These are phyloP conservation scores for Mimumesa dahlbomi DNA, from an alignment of 2,888 invertebrate genomes.

Conservation along the genomic window DNA sequence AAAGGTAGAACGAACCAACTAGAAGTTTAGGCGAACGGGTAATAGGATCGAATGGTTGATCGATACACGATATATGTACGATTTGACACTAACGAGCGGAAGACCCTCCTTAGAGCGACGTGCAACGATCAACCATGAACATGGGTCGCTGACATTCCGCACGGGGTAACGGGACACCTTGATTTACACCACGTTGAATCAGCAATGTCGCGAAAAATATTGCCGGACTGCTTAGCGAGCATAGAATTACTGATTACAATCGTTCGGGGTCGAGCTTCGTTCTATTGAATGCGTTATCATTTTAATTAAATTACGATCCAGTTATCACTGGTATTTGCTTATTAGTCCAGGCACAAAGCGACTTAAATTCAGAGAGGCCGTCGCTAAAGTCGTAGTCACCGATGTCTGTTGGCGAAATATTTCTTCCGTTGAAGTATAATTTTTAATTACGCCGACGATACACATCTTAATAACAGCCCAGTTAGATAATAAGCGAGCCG, in stretches of 20 bases:
- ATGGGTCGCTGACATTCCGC: constrained; percentile 67
- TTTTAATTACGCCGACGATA: constrained; percentile 29
- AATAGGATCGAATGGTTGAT: constrained; percentile 57
- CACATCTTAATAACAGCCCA: constrained; percentile 28
- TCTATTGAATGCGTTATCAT: no score
- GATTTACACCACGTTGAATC: constrained; percentile 63
- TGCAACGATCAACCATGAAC: constrained; percentile 63
- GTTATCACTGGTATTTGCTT: no score
- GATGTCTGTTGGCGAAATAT: not conserved
- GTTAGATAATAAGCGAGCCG: constrained; percentile 18
- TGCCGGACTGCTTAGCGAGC: no score
- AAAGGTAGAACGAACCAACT: not conserved
- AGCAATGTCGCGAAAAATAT: constrained; percentile 50
- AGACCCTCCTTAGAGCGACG: constrained; percentile 61
- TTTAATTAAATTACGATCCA: no score
- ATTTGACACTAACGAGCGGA: constrained; percentile 71
- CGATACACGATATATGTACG: constrained; percentile 58
- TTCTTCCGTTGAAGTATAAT: not conserved
- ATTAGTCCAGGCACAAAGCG: no score
- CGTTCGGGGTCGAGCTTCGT: no score
- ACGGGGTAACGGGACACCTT: constrained; percentile 66
- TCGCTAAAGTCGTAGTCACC: no score
- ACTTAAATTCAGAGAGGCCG: no score
- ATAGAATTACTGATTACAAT: no score
- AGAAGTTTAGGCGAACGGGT: not conserved